Conservation (phyloP, 2,797 vertebrate genomes). For the Poecilia gillii region DNA sequence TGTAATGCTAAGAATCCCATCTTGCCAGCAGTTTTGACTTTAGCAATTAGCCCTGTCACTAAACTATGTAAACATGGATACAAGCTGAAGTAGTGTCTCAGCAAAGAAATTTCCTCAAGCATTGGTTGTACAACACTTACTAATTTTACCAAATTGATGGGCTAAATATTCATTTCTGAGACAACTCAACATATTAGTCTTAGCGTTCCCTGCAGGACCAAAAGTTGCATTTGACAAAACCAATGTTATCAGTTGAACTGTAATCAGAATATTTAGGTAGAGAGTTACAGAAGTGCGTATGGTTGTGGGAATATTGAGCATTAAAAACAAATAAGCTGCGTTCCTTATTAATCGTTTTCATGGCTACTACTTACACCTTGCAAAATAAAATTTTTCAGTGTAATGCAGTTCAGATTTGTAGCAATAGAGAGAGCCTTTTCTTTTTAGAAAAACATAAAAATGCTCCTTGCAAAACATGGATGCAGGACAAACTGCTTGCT, state of each 20-base stretch:
- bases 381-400: neutral
- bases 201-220: neutral
- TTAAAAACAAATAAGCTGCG: neutral
- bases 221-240: neutral
- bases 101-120: neutral
- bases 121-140: neutral
- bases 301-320: neutral
- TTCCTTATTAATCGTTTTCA: neutral
- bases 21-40: neutral
- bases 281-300: neutral
- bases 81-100: neutral
- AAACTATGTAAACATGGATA: neutral
- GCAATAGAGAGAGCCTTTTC: neutral
- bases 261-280: neutral
- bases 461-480: neutral
- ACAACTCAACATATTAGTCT: neutral
- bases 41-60: neutral
- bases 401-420: neutral
- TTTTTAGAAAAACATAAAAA: neutral
- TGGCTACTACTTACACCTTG: neutral
- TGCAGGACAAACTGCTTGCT: neutral
- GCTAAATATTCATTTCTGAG: neutral
- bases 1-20: neutral
- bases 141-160: neutral
- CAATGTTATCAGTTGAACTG: neutral